Conservation (phyloP, 1,140 invertebrate species). For the Lasioglossum albipes region DNA sequence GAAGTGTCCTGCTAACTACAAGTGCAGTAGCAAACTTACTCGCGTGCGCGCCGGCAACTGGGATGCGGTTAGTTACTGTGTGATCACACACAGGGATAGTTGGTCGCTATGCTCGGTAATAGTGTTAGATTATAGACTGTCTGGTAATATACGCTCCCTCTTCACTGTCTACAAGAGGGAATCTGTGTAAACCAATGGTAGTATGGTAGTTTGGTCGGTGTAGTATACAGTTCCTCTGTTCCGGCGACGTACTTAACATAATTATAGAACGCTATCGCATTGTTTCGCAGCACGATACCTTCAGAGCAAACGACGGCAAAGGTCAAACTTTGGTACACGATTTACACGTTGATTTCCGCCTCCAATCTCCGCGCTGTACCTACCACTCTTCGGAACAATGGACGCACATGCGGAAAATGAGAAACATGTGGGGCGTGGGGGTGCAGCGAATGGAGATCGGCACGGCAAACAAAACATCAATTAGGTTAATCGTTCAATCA, state of each 20-base stretch:
- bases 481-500: constrained; percentile 19
- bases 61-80: constrained; percentile 59
- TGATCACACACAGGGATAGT: constrained; percentile 62
- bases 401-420: constrained; percentile 3
- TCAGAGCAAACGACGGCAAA: constrained; percentile 54
- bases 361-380: constrained; percentile 7
- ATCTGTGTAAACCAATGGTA: constrained; percentile 51
- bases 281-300: constrained; percentile 55
- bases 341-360: constrained; percentile 35
- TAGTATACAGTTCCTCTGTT: constrained; percentile 32
- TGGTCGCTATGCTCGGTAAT: constrained; percentile 54
- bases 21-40: background rate
- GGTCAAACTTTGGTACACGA: constrained; percentile 53
- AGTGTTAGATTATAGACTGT: constrained; percentile 62
- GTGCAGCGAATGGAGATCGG: background rate
- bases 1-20: background rate
- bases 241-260: constrained; percentile 60
- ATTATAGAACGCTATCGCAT: constrained; percentile 60
- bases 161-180: constrained; percentile 39
- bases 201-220: constrained; percentile 41
- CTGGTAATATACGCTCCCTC: constrained; percentile 56
- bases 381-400: constrained; percentile 11
- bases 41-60: background rate
- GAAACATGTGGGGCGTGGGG: background rate
- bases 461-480: background rate